A percentile compares a stretch with the other conserved stretches of the same genome.
Conservation (phyloP, 2,113 vertebrate species). For the Xenus cinereus region DNA sequence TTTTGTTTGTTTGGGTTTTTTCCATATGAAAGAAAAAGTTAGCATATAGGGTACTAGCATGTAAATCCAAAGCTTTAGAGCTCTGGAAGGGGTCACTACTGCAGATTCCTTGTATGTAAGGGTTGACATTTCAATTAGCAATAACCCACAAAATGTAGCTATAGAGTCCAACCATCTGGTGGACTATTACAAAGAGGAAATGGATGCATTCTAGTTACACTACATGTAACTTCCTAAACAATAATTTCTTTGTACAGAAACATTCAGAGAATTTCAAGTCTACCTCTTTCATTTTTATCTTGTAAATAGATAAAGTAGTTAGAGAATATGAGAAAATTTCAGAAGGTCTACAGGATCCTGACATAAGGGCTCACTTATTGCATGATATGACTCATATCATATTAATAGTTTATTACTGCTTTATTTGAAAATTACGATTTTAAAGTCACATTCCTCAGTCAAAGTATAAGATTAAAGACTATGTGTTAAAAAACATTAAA, state of each 20-base stretch:
- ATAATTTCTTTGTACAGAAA: conserved; percentile 38
- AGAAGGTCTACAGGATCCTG: not conserved
- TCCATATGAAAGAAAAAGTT: conserved; percentile 21
- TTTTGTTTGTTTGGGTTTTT: not conserved
- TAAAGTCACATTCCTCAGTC: not conserved
- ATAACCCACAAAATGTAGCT: conserved; percentile 41
- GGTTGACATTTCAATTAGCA: conserved; percentile 51
- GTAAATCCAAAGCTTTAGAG: not conserved
- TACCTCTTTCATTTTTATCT: conserved; percentile 19
- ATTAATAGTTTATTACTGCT: not conserved
- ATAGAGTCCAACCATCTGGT: conserved; percentile 45
- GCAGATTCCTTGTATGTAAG: not conserved
- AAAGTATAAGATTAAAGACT: not conserved
- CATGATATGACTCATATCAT: not conserved
- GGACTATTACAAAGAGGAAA: conserved; percentile 1
- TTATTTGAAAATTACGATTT: not conserved
- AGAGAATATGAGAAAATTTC: not conserved
- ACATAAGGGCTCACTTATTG: not conserved
- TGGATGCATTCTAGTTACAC: not conserved
- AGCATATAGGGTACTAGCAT: not conserved
- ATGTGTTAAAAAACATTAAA: not conserved
- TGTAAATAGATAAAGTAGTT: conserved; percentile 1
- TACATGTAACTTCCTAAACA: conserved; percentile 39
- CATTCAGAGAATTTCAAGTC: conserved; percentile 29
- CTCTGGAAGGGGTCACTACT: not conserved